Percentiles rank a stretch among this genome's conserved stretches.
Evolutionary conservation across 2,797 vertebrate species (phyloP).

Genomic region (Anguilla anguilla): DNA sequence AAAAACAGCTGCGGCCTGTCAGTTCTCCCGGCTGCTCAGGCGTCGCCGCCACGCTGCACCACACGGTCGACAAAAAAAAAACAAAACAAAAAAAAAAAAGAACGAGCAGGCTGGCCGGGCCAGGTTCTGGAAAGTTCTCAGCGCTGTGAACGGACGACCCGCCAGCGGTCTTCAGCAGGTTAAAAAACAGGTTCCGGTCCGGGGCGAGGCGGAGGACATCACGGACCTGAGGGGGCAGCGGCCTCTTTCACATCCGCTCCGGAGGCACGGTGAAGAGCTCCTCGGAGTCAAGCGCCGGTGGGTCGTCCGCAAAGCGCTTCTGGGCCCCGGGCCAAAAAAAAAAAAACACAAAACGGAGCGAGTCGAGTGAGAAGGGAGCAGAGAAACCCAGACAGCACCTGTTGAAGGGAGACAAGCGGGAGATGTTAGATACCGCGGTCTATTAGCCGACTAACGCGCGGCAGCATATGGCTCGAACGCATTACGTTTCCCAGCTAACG

Average conservation of each 20-base stretch:
- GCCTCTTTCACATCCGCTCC: neutral
- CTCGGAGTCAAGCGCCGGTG: neutral
- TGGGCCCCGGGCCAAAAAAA: slow-evolving; percentile 18
- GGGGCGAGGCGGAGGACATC: neutral
- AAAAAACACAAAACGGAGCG: neutral
- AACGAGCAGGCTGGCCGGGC: neutral
- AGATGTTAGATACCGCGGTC: neutral
- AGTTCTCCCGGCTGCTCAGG: neutral
- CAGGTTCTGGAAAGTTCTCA: neutral
- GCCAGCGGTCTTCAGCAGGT: neutral
- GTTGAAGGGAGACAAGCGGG: slow-evolving; percentile 6
- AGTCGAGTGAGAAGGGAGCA: neutral
- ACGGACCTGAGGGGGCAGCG: neutral
- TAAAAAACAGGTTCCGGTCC: neutral
- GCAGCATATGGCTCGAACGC: neutral
- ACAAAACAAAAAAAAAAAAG: neutral
- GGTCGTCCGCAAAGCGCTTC: neutral
- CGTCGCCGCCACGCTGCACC: neutral
- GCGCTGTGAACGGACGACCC: neutral
- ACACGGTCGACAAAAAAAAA: neutral
- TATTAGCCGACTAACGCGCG: neutral
- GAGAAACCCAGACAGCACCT: slow-evolving; percentile 24
- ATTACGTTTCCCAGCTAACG: neutral
- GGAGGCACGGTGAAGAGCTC: neutral
- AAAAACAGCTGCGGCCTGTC: neutral